A percentile compares a stretch with the other conserved stretches of the same genome.
These are phyloP conservation scores for Apeltes quadracus DNA, from an alignment of 2,113 vertebrate species.

Conservation along the genomic window DNA sequence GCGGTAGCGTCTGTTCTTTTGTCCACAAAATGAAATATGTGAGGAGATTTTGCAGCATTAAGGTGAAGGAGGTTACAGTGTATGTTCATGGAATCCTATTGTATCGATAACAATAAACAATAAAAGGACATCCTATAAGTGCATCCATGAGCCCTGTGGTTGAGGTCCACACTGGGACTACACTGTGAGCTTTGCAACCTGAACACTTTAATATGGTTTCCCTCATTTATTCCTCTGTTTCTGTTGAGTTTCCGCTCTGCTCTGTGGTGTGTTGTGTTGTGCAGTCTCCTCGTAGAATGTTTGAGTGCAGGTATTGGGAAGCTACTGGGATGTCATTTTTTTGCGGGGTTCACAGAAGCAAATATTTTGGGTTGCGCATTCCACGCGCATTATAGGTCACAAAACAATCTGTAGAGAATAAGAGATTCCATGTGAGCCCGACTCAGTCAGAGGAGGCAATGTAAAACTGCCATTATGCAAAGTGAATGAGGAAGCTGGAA, in stretches of 20 bases:
- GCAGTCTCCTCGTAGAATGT: constrained; percentile 15
- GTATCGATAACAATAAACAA: neutral
- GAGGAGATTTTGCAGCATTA: neutral
- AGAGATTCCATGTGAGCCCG: neutral
- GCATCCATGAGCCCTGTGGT: neutral
- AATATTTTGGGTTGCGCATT: constrained; percentile 18
- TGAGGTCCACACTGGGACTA: constrained; percentile 11
- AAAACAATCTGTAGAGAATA: neutral
- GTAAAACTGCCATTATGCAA: constrained; percentile 14
- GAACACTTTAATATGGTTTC: constrained; percentile 21
- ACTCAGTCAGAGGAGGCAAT: neutral
- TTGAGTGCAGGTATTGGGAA: neutral
- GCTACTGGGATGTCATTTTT: constrained; percentile 13
- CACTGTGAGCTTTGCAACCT: constrained; percentile 11
- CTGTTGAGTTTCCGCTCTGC: constrained; percentile 15
- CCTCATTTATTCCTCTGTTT: constrained; percentile 42
- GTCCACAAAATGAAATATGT: neutral
- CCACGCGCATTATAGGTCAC: neutral
- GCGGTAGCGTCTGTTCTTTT: neutral
- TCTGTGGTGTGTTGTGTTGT: constrained; percentile 13
- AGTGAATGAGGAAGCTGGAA: constrained; percentile 1
- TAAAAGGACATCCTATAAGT: constrained; percentile 13
- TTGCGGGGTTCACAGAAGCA: constrained; percentile 11
- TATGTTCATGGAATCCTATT: neutral
- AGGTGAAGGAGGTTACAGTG: neutral